A percentile compares a stretch with the other conserved stretches of the same genome.
These are phyloP conservation scores for Cephalopholis sonnerati DNA, from an alignment of 2,113 vertebrate species.

Conservation along the genomic window DNA sequence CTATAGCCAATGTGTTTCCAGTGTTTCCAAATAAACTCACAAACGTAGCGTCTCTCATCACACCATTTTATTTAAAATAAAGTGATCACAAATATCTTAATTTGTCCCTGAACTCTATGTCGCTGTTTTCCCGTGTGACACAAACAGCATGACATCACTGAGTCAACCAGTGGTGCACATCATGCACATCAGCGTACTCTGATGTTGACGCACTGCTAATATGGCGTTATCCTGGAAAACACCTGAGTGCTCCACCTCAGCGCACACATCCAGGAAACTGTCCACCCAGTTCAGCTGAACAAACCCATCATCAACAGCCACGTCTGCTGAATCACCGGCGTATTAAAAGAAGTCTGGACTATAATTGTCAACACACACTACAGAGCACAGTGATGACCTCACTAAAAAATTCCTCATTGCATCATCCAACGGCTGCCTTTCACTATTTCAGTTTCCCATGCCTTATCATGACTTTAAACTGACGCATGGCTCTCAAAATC, in stretches of 20 bases:
- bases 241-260: background rate
- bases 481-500: background rate
- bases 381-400: background rate
- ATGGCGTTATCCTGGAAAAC: constrained; percentile 34
- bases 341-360: background rate
- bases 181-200: background rate
- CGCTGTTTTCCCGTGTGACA: background rate
- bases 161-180: constrained; percentile 23
- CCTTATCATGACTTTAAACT: fast-evolving
- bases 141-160: background rate
- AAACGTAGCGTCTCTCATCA: background rate
- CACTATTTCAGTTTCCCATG: constrained; percentile 1
- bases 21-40: background rate
- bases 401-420: background rate
- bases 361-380: background rate
- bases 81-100: background rate
- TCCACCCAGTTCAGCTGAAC: background rate
- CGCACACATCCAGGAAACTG: constrained; percentile 11
- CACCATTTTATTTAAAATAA: background rate
- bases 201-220: background rate
- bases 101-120: background rate
- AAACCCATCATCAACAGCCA: no score
- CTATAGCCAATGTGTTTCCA: no score
- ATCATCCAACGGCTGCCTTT: constrained; percentile 8
- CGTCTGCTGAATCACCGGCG: constrained; percentile 24